Base-by-base conservation (phyloP, 2,113 vertebrate genomes). In the Oncorhynchus clarkii region DNA sequence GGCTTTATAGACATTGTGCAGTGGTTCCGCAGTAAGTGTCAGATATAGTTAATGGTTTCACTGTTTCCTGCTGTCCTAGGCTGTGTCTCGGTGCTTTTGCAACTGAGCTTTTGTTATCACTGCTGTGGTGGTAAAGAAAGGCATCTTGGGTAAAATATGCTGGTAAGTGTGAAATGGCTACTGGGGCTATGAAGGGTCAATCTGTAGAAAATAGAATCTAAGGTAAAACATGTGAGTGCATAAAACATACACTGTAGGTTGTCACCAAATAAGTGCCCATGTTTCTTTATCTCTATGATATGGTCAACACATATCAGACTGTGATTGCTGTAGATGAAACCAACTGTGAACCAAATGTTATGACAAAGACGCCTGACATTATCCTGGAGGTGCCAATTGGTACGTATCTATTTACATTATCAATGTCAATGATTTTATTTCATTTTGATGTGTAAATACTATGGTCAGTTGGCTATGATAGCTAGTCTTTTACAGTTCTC, bases 361-460 rank as follows among this genome's bases (percentile, higher is more conserved):
- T 76, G 98, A 99, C 93, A 99, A 99, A 99, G 95, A 99, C 98
- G 62, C 98, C 98, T 77, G 98, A 99, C 80, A 97, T 99, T 72
- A 99, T 99, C 87, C 94, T 99, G 88, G 96, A 99, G 89, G 97
- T 99, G 59, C 97, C 98, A 79, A 86, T 99, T 75, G 97, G 97
- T 99, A 85, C 93, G 97, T 96, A 24, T 22, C 11, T 11, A 81
- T 82, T 76, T 65, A 26, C 2, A 77, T 65, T 67, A 70, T 39
- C 57, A 64, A 77, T 54, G 34, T 79, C 11, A 64, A 49, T 49
- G 39, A 45, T 77, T 59, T 48, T 4, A 64, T 75, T 79, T 74
- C 27, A n/a, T 64, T 5, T 74, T 31, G 57, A 69, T 9, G 12
- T 54, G 70, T 24, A 67, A 72, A 60, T 60, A 29, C 65, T 60